These are phyloP conservation scores for Lepus americanus DNA, from an alignment of 2,113 vertebrate species.

Conservation along the genomic window DNA sequence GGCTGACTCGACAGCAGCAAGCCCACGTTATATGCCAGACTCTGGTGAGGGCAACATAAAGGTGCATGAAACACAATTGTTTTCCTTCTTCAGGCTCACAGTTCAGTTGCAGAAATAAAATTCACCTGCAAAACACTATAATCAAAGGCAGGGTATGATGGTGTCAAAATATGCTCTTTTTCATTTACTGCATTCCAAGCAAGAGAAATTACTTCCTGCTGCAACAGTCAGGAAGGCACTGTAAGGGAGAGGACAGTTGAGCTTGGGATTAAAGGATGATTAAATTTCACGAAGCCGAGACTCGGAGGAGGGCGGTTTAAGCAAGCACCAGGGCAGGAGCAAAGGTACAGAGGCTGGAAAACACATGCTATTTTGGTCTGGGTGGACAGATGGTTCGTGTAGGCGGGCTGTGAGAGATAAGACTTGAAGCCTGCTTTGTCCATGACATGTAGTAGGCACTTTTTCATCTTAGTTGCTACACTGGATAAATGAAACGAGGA, in stretches of 20 bases:
- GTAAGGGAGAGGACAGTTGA: constrained; percentile 46
- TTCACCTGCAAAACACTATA: constrained; percentile 44
- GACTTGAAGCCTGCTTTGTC: constrained; percentile 34
- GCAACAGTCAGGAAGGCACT: constrained; percentile 43
- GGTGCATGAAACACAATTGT: background rate
- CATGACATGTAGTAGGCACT: background rate
- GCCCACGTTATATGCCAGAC: background rate
- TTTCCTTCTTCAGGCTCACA: background rate
- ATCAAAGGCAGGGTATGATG: background rate
- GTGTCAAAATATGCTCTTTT: background rate
- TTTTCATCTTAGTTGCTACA: constrained; percentile 32
- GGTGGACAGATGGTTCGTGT: constrained; percentile 68
- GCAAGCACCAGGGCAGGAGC: constrained; percentile 6
- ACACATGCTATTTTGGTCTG: constrained; percentile 49
- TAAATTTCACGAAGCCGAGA: constrained; percentile 63
- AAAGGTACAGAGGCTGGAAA: constrained; percentile 46
- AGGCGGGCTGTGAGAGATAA: constrained; percentile 1
- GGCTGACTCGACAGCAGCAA: constrained; percentile 26
- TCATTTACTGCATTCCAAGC: background rate
- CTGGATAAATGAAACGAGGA: constrained; percentile 35
- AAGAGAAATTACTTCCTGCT: constrained; percentile 68
- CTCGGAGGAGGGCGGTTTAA: constrained; percentile 29
- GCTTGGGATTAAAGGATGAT: constrained; percentile 60
- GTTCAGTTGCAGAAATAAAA: constrained; percentile 60
- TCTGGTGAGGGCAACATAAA: background rate